phyloP scores from a whole-genome alignment of 1,140 invertebrate species.

The Prorops nasuta region DNA sequence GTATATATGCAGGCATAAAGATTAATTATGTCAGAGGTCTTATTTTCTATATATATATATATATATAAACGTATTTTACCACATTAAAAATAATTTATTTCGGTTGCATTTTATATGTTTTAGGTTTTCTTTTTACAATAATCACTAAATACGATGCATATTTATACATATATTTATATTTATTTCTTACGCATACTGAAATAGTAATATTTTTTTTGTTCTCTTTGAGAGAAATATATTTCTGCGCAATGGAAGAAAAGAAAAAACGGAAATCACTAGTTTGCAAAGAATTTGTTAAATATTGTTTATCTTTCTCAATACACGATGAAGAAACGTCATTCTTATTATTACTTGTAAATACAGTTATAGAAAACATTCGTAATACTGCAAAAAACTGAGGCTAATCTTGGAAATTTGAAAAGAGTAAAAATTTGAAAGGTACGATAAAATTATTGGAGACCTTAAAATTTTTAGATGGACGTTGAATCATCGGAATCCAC shows the following conservation, averaged over 20 bases:
- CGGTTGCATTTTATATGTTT: background rate
- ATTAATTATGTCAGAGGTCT: background rate
- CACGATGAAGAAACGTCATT: background rate
- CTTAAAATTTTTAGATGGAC: slow-evolving; percentile 37
- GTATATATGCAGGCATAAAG: too few relatives aligned
- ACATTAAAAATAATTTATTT: background rate
- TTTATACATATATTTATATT: too few relatives aligned
- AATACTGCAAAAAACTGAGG: background rate
- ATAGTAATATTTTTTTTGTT: too few relatives aligned
- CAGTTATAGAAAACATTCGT: background rate
- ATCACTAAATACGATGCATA: background rate
- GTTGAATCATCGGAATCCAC: slow-evolving; percentile 49
- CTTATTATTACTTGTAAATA: background rate
- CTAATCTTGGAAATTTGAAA: background rate
- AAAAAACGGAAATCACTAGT: too few relatives aligned
- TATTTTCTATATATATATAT: background rate
- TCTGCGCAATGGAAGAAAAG: too few relatives aligned
- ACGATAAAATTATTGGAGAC: background rate
- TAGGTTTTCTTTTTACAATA: background rate
- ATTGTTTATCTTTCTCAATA: background rate
- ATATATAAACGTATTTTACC: background rate
- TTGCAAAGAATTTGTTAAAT: background rate
- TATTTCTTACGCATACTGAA: too few relatives aligned
- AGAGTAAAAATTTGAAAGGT: background rate
- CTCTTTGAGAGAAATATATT: too few relatives aligned